Base-by-base conservation (phyloP, 2,797 vertebrate species). In the Podarcis lilfordi region DNA sequence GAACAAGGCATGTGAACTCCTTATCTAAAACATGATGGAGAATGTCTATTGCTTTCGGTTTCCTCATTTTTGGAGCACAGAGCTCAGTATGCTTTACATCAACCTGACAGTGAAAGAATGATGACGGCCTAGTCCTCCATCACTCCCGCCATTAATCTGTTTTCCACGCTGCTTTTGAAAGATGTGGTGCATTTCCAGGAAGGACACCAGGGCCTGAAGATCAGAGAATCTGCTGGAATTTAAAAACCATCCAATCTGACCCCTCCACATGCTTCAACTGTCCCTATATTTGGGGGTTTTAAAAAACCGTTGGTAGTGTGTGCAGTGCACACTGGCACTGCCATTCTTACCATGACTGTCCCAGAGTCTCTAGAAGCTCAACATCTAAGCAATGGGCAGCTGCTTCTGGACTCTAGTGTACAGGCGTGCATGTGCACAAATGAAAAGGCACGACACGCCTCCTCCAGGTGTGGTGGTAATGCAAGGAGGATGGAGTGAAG, bases 11-110 rank as follows among this genome's bases (percentile, higher is more conserved):
- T 64, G 45, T 75, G 37, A 85, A 75, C 79, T 29, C 13, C 69
- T 80, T 85, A 89, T 89, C 78, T 81, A 35, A 75, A 80, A 75
- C 55, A 17, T 80, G 82, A 74, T 61, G 21, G n/a, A 85, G 77
- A 85, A 80, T 74, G 75, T 55, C 80, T 43, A 55, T 59, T 88
- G 27, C 61, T 85, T 61, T 68, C 19, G 11, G 78, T 50, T 75
- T 80, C 77, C 76, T 74, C 68, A 75, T 50, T 81, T 89, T 68
- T 50, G 71, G 50, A 75, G 40, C 40, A 80, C n/a, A 85, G 37
- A 85, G 68, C 19, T 89, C 35, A 78, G 50, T 71, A 55, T 81
- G 68, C 40, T 89, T 85, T 75, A 89, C 78, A 85, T 89, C 88
- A 89, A 37, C 40, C 71, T 76, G 69, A 55, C 84, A 81, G 40